Base-by-base conservation (phyloP, 2,797 vertebrate species). In the Austrolebias charrua region DNA sequence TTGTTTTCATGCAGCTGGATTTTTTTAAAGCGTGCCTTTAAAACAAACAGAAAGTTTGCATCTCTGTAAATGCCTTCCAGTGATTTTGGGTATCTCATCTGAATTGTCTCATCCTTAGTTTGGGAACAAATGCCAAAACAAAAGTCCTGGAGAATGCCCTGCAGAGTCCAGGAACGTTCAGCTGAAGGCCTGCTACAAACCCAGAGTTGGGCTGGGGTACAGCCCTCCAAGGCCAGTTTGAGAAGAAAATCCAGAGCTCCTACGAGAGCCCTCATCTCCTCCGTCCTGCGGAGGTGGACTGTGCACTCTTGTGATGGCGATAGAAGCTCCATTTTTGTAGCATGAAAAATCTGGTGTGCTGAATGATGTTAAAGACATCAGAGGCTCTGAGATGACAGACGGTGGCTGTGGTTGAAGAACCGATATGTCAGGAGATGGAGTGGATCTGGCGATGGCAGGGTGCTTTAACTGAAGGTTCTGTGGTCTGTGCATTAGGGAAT, bases 1-100 rank as follows among this genome's bases (percentile, higher is more conserved):
- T 73, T 77, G 63, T 78, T 73, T 79, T 82, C 90, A 91, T 91
- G 90, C 90, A 83, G 77, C 55, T 75, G 67, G 70, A 73, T 73
- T 75, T 80, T n/a, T 77, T 50, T 69, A 74, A 83, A n/a, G 60
- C 79, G 72, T 87, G 82, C 86, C 59, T 86, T 86, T 75, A 46
- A 84, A 85, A 44, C 60, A 71, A 76, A 75, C 55, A 45, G 14
- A 66, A 69, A 64, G 60, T 74, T n/a, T 81, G 76, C 43, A 69
- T 83, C 78, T 51, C 77, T 73, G 75, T 78, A 73, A 66, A 76
- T n/a, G 46, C 74, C 72, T 62, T 78, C 60, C 71, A 55, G 33
- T 51, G 33, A 68, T 40, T 55, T 15, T n/a, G 58, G 47, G 57
- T 42, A 59, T 57, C 35, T 18, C 68, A 69, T 45, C 13, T 60